phyloP scores from a whole-genome alignment of 23 tunicate species.

The Trididemnum nubilum region DNA sequence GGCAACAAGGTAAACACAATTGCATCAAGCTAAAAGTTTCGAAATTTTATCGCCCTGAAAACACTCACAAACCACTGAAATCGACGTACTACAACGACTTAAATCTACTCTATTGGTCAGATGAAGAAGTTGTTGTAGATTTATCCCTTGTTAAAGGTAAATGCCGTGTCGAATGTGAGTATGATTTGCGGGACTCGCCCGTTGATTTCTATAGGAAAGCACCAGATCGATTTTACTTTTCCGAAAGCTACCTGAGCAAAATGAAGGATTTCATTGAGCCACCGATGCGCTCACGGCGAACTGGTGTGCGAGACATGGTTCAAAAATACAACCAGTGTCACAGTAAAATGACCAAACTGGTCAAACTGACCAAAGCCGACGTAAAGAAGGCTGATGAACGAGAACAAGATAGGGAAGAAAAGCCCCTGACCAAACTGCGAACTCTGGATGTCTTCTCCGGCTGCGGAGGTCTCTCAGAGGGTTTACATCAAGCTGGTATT shows the following conservation, averaged over 20 bases:
- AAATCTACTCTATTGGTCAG: constrained; percentile 66
- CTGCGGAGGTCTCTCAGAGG: constrained; percentile 95
- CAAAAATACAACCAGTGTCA: constrained; percentile 28
- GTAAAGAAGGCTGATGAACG: constrained; percentile 28
- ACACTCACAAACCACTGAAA: constrained; percentile 61
- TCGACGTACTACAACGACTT: constrained; percentile 57
- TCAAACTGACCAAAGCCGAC: constrained; percentile 34
- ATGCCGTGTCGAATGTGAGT: constrained; percentile 77
- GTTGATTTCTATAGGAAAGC: constrained; percentile 60
- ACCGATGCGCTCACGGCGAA: constrained; percentile 52
- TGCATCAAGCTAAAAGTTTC: constrained; percentile 40
- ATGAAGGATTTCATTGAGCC: constrained; percentile 46
- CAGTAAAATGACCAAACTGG: constrained; percentile 45
- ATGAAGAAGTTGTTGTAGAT: constrained; percentile 52
- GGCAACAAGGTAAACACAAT: background rate
- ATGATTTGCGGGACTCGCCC: constrained; percentile 39
- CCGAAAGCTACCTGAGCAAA: constrained; percentile 48
- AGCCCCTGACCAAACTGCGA: constrained; percentile 36
- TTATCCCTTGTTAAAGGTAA: constrained; percentile 53
- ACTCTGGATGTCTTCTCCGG: constrained; percentile 91
- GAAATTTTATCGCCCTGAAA: constrained; percentile 91
- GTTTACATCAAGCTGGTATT: constrained; percentile 92
- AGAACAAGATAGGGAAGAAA: constrained; percentile 22
- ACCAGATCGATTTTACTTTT: constrained; percentile 72
- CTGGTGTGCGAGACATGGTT: constrained; percentile 42